These are phyloP conservation scores for Asarcornis scutulata DNA, from an alignment of 2,113 vertebrate genomes.

Conservation along the genomic window DNA sequence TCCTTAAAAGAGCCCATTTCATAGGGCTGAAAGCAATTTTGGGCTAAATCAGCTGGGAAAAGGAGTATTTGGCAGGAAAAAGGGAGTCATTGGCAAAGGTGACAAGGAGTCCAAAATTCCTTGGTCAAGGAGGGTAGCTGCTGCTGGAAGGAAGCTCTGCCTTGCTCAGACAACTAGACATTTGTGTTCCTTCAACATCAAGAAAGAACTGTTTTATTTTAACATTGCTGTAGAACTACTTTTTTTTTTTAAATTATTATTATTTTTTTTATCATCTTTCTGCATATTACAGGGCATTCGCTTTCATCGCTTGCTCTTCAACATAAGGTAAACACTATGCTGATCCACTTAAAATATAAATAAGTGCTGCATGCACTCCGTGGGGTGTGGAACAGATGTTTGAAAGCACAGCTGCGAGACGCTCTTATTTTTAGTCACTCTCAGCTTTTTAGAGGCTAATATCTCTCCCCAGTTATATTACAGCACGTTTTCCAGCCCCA, in stretches of 20 bases:
- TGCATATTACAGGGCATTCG: not conserved
- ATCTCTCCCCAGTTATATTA: not conserved
- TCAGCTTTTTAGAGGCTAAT: not conserved
- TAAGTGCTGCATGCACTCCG: not conserved
- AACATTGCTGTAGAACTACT: not conserved
- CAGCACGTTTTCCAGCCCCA: not conserved
- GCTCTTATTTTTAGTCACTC: not conserved
- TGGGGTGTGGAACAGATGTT: not conserved
- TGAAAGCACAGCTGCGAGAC: not conserved
- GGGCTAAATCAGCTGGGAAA: not conserved
- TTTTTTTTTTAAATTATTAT: too few relatives aligned
- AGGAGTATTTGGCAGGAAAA: not conserved
- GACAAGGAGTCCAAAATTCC: not conserved
- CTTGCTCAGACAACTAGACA: not conserved
- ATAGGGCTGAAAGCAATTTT: not conserved
- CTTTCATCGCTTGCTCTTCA: not conserved
- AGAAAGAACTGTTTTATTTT: not conserved
- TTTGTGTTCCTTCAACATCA: not conserved
- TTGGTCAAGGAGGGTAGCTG: not conserved
- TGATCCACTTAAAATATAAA: not conserved
- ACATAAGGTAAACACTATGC: not conserved
- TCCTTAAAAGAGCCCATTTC: not conserved
- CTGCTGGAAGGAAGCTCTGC: not conserved
- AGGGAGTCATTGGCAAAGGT: not conserved
- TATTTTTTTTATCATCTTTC: not conserved